These are phyloP conservation scores for Acipenser transmontanus DNA, from an alignment of 2,797 vertebrate genomes.

Conservation along the genomic window DNA sequence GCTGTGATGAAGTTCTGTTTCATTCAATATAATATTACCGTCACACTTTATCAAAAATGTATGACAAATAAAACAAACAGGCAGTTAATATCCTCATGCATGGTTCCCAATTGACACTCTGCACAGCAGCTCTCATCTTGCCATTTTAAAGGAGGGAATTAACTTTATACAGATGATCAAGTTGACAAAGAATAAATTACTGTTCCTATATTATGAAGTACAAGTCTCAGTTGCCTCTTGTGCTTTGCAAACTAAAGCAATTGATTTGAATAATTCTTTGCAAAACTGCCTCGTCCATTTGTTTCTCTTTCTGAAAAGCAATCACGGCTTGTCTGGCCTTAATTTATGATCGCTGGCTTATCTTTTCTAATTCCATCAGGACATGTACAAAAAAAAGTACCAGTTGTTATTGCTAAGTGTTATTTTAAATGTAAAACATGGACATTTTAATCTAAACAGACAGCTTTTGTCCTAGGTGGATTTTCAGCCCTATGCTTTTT, in stretches of 20 bases:
- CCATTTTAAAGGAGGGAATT: conserved; percentile 38
- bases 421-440: conserved; percentile 49
- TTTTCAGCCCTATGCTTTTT: conserved; percentile 36
- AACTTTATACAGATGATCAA: conserved; percentile 44
- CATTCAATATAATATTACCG: conserved; percentile 30
- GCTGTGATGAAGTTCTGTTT: conserved; percentile 25
- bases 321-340: conserved; percentile 40
- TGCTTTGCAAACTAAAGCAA: conserved; percentile 38
- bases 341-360: conserved; percentile 41
- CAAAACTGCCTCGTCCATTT: conserved; percentile 45
- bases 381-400: conserved; percentile 42
- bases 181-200: conserved; percentile 40
- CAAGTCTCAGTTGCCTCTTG: conserved; percentile 27
- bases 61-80: conserved; percentile 43
- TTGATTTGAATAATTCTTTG: conserved; percentile 48
- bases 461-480: conserved; percentile 46
- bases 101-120: conserved; percentile 17
- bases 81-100: conserved; percentile 33
- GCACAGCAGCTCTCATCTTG: conserved; percentile 34
- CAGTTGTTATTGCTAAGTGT: conserved; percentile 40
- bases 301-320: conserved; percentile 42
- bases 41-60: conserved; percentile 43
- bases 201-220: conserved; percentile 27
- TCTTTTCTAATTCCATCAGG: conserved; percentile 29
- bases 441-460: conserved; percentile 52